Evolutionary conservation across 2,113 vertebrate genomes (phyloP).

Genomic region (Murina feae): DNA sequence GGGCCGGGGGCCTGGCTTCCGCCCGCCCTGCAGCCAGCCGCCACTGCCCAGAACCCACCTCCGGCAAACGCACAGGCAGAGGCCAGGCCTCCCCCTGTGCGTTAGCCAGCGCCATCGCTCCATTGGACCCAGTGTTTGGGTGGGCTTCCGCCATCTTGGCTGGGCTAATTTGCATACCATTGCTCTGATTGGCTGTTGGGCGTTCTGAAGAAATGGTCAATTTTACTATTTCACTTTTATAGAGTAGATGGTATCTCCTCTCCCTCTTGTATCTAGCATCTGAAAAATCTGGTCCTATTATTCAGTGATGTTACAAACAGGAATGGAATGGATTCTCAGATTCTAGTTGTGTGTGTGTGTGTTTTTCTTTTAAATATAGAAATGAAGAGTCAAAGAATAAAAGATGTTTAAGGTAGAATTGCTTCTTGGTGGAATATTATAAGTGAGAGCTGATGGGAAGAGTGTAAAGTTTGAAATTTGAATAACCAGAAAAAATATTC

Average conservation of each 20-base stretch:
- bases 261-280: not conserved
- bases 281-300: slow-evolving; percentile 5
- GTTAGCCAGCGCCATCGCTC: too few species aligned
- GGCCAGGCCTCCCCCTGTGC: too few species aligned
- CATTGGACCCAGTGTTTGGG: too few species aligned
- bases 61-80: too few species aligned
- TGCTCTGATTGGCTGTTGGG: too few species aligned
- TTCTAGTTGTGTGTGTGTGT: not conserved
- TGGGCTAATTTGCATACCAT: too few species aligned
- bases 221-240: too few species aligned
- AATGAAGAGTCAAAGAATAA: not conserved
- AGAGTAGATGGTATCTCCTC: not conserved
- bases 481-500: not conserved
- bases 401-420: not conserved
- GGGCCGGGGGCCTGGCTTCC: too few species aligned
- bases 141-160: too few species aligned
- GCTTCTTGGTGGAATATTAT: not conserved
- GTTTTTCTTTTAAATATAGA: not conserved
- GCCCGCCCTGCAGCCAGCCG: too few species aligned
- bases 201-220: too few species aligned
- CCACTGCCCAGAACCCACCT: too few species aligned
- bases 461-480: slow-evolving; percentile 17
- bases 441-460: not conserved
- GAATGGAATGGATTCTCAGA: not conserved
- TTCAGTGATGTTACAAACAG: not conserved